A percentile compares a stretch with the other conserved stretches of the same genome.
Conservation (phyloP, 2,797 vertebrate genomes). For the Diplodus sargus region DNA sequence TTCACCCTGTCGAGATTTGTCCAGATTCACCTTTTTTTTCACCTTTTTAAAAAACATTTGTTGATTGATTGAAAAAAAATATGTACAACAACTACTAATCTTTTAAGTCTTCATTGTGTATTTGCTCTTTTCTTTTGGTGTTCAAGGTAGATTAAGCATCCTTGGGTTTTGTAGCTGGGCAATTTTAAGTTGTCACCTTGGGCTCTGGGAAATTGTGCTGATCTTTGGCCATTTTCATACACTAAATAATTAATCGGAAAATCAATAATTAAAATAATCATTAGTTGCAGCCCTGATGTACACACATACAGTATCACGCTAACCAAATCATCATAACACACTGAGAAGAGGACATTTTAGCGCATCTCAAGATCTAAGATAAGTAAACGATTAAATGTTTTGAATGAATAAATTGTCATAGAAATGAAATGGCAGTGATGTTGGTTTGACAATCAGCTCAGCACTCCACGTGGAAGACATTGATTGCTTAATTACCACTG, state of each 20-base stretch:
- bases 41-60: neutral
- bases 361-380: neutral
- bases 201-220: neutral
- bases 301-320: neutral
- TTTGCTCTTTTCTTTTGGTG: neutral
- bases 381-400: neutral
- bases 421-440: constrained; percentile 13
- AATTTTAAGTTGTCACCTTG: neutral
- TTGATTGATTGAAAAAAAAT: neutral
- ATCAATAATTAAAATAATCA: constrained; percentile 26
- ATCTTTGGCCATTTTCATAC: neutral
- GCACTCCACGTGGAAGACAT: neutral
- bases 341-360: neutral
- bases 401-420: neutral
- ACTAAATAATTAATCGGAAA: constrained; percentile 21
- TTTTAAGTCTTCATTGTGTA: neutral
- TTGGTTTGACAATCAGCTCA: constrained; percentile 31
- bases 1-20: neutral
- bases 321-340: constrained; percentile 7
- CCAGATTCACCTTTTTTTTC: neutral
- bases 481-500: constrained; percentile 34
- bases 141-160: neutral
- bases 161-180: neutral
- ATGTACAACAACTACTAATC: neutral
- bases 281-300: neutral